Evolutionary conservation across 2,113 vertebrate species (phyloP), one percentile per base, ranked within the genome.

Genomic region (Theristicus caerulescens): DNA sequence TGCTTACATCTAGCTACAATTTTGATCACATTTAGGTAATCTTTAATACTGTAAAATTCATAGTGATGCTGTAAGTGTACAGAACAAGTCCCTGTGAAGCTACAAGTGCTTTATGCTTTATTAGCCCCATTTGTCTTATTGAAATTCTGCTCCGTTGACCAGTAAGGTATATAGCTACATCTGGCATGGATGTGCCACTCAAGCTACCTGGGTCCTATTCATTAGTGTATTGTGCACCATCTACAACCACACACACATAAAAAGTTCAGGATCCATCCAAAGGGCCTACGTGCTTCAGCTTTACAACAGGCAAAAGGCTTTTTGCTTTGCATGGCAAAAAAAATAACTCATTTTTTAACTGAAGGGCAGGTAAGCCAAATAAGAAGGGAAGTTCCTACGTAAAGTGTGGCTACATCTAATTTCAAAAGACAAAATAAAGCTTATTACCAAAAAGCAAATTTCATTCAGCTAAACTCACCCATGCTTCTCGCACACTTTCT

Each of bases 71-170:
- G 59, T 24, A 34, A 83, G 55, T 57, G 62, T 3, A 32, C 51
- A 81, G 64, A 65, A 38, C n/a, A 78, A 52, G 71, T 51, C 81
- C 74, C 79, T 1, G 3, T 1, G 18, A 25, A 92, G 83, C 88
- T 85, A 62, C 59, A 47, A 85, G 85, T 49, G 77, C 54, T 79
- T 89, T 71, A 54, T 49, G 72, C 67, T 86, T 96, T 94, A 81
- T 89, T 83, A 92, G 57, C 47, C 72, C 34, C 64, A 49, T 90
- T 94, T 82, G n/a, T 85, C 73, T 81, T 32, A 13, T 0, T 51
- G 67, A 81, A 96, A 96, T 76, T 47, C 90, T 95, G 49, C 89
- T 70, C 80, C 14, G 2, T 17, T 95, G 94, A 52, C 77, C 91
- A 70, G 21, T 38, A 85, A 78, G 19, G 46, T 42, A 8, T 22